A percentile compares a stretch with the other conserved stretches of the same genome.
These are phyloP conservation scores for Drosophila melanogaster DNA, from an alignment of 1,140 invertebrate species.

Conservation along the genomic window DNA sequence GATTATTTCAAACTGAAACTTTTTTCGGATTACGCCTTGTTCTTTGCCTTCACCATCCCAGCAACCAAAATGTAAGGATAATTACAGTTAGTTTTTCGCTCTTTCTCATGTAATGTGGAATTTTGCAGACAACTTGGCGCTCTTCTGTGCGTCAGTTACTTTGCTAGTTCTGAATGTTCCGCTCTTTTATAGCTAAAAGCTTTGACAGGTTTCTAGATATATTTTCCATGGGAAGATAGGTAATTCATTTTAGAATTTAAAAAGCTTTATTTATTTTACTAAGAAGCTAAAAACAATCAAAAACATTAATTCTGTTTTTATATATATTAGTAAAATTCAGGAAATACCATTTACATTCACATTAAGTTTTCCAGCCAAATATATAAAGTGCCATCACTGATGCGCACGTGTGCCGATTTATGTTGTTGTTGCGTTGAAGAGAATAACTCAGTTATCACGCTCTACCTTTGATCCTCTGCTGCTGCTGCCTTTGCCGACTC, in stretches of 20 bases:
- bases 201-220: too few relatives aligned
- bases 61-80: not conserved
- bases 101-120: not conserved
- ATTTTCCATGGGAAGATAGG: too few relatives aligned
- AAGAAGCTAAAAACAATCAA: too few relatives aligned
- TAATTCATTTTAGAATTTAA: too few relatives aligned
- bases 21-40: not conserved
- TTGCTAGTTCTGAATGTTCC: not conserved
- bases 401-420: not conserved
- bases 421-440: not conserved
- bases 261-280: too few relatives aligned
- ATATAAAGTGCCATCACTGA: not conserved
- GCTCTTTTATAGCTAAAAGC: not conserved
- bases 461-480: not conserved
- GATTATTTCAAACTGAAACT: not conserved
- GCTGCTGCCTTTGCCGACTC: not conserved
- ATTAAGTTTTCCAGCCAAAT: too few relatives aligned
- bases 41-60: not conserved
- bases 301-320: too few relatives aligned
- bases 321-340: too few relatives aligned
- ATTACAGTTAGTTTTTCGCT: conserved; percentile 6
- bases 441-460: not conserved
- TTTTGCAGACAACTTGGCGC: not conserved
- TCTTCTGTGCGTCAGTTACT: not conserved
- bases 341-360: too few relatives aligned